phyloP scores from a whole-genome alignment of 2,797 vertebrate genomes.

The Sebastes minor region DNA sequence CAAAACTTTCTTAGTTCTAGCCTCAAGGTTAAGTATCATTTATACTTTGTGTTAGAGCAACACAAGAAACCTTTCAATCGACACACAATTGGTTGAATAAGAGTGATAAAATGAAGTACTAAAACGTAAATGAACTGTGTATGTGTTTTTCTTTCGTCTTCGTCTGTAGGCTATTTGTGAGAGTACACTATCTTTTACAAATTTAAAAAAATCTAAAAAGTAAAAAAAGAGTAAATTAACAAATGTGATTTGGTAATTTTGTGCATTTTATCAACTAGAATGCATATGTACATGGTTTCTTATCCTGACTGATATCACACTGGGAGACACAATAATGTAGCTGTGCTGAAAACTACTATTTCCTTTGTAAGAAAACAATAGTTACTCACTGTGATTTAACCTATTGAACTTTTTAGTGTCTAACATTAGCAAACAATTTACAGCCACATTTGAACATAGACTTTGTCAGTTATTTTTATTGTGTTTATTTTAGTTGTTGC shows the following conservation, averaged over 20 bases:
- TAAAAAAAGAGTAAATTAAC: background rate
- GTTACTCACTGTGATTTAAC: too few species aligned
- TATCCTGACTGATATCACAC: background rate
- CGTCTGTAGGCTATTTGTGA: constrained; percentile 4
- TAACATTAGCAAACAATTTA: too few species aligned
- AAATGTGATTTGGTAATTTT: background rate
- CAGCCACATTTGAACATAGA: too few species aligned
- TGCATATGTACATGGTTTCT: background rate
- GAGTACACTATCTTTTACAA: background rate
- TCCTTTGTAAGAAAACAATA: too few species aligned
- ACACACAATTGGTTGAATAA: background rate
- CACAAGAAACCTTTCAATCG: background rate
- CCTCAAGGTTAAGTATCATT: background rate
- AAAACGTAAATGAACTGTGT: background rate
- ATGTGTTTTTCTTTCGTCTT: background rate
- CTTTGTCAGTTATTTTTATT: too few species aligned
- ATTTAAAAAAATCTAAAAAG: background rate
- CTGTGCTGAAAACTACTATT: too few species aligned
- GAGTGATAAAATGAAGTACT: background rate
- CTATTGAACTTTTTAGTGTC: too few species aligned
- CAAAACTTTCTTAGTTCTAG: background rate
- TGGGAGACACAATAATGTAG: too few species aligned
- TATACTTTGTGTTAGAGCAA: background rate
- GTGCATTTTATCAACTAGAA: background rate
- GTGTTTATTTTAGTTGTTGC: background rate